Base-by-base conservation (phyloP, 2,888 invertebrate genomes). In the Heliconius hortense region DNA sequence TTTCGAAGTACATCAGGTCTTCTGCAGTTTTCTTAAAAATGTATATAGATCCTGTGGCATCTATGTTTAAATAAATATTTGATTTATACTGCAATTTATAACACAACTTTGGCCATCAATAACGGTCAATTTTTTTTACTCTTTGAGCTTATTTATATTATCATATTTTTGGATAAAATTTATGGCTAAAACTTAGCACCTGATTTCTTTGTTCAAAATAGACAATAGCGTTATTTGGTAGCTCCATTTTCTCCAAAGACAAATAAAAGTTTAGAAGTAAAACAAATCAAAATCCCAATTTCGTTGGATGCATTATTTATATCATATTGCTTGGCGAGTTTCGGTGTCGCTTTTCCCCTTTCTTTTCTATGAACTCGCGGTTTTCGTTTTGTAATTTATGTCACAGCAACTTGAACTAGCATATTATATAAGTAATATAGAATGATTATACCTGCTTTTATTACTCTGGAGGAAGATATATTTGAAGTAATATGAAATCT, bases 231-330 rank as follows among this genome's bases (percentile, higher is more conserved):
- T 90, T 90, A 87, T 83, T 87, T 82, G 82, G 81, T 82, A 78
- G 81, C 81, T 79, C 87, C 82, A 85, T 86, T 88, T 84, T 82
- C 82, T 83, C 81, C 81, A 84, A 89, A 90, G 87, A 89, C 89
- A 91, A 91, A 92, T 90, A 91, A 92, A 94, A 93, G 87, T 94
- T 94, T 90, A 82, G 81, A 89, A 90, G 91, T 71, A 89, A 93
- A 93, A 94, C 91, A 94, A 94, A 94, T 93, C 93, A 93, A 91
- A 93, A 93, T 90, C 89, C 88, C 93, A 92, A 94, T 94, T 92
- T 90, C 87, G 86, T 82, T 86, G 87, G 88, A 85, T 93, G 93
- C 91, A 93, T 94, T 93, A 94, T 94, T 93, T 94, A 94, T 94
- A 90, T 87, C 91, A 90, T 92, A 91, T 91, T 90, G 90, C 91